Percentiles rank a stretch among this genome's conserved stretches.
These are phyloP conservation scores for Pristionchus entomophagus DNA, from an alignment of 2,888 invertebrate genomes.

Conservation along the genomic window DNA sequence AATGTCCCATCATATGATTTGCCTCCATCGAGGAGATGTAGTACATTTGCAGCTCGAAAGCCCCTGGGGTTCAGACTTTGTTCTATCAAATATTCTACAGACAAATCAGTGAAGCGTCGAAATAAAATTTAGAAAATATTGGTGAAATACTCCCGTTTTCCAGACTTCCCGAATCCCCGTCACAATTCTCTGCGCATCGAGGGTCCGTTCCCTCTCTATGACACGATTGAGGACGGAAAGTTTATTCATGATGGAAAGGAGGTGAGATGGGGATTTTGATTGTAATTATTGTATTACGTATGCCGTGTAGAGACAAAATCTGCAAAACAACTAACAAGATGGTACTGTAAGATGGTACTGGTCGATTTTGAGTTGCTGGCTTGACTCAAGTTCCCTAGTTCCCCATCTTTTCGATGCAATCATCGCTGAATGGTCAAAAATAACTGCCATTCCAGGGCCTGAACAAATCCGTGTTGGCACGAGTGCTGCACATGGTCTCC, in stretches of 20 bases:
- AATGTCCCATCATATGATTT: neutral
- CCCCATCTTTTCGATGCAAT: too few species aligned
- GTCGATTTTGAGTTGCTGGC: too few species aligned
- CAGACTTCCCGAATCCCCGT: conserved; percentile 60
- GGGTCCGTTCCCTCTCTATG: conserved; percentile 56
- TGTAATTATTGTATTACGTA: too few species aligned
- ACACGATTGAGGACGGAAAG: conserved; percentile 47
- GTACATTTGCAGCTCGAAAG: neutral
- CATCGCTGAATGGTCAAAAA: too few species aligned
- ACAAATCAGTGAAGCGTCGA: too few species aligned
- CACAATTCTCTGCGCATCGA: conserved; percentile 59
- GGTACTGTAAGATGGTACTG: too few species aligned
- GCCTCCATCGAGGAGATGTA: neutral
- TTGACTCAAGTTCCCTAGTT: too few species aligned
- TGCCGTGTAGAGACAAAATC: too few species aligned
- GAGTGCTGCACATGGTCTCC: conserved; percentile 64
- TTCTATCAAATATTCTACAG: neutral
- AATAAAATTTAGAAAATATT: too few species aligned
- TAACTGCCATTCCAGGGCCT: conserved; percentile 53
- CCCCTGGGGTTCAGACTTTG: neutral
- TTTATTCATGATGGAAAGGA: conserved; percentile 33
- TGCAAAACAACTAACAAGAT: too few species aligned
- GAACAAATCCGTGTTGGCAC: conserved; percentile 58
- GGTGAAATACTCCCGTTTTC: too few species aligned
- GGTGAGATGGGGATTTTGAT: neutral